Base-by-base conservation (phyloP, 2,888 invertebrate genomes). In the Fabriciana adippe region DNA sequence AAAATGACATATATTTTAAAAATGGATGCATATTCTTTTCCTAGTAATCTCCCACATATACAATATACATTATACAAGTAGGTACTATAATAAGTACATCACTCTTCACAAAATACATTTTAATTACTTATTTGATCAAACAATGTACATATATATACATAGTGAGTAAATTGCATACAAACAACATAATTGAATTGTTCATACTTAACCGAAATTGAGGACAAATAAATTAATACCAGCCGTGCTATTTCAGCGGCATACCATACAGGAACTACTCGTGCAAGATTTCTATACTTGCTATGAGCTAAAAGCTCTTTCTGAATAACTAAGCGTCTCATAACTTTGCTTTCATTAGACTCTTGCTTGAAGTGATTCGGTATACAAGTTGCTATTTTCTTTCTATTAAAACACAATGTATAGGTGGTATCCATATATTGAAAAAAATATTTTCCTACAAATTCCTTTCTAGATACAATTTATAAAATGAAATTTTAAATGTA, bases 321-420 rank as follows among this genome's bases (percentile, higher is more conserved):
- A 56, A 64, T 64, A 57, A 64, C 41, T 64, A 51, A 57, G 45
- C 51, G 56, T 64, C 41, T 51, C 64, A 56, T 64, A 61, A 51
- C 56, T 64, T 64, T 57, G 21, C 56, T 57, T 56, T 48, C 48
- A 16, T 55, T 55, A 50, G 56, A 55, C 55, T 54, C 62, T 21
- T 64, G 41, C 26, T 53, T 53, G 26, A 53, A 59, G 53, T 65
- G 41, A 2, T 15, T 26, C n/a, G 41, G 53, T 53, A 59, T 59
- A 48, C 21, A 45, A 21, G 13, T 15, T 13, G 11, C 41, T 57
- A 14, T 47, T 47, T 21, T 21, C 3, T 11, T 31, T 55, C 31
- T 55, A 41, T 41, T 6, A 35, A 6, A 35, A 35, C 6, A 6
- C 35, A 35, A 35, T 6, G 6, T 35, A 35, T 35, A 35, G 6